Evolutionary conservation across 2,797 vertebrate genomes (phyloP).

Genomic region (Molossus molossus): DNA sequence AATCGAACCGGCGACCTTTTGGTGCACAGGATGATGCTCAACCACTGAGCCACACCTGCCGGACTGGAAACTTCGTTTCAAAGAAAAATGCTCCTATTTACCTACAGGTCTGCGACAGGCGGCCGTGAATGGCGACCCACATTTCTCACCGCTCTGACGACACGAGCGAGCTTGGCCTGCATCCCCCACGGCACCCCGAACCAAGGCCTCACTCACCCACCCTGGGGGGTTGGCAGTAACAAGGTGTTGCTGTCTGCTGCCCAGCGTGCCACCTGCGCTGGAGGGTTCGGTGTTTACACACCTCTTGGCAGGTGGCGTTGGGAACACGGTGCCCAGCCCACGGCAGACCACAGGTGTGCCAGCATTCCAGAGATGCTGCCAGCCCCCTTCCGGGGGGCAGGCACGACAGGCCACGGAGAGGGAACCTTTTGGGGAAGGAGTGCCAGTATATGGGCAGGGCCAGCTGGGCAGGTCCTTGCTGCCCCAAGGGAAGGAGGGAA

Average conservation of each 20-base stretch:
- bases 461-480: not conserved
- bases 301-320: not conserved
- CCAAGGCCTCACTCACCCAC: accelerated
- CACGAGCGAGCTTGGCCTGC: not conserved
- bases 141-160: not conserved
- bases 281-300: not conserved
- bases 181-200: not conserved
- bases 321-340: not conserved
- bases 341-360: not conserved
- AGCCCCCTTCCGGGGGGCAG: no score
- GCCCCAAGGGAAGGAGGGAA: not conserved
- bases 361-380: not conserved
- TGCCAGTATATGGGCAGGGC: not conserved
- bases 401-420: accelerated
- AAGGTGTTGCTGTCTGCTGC: accelerated
- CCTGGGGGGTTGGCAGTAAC: not conserved
- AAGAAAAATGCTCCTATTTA: not conserved
- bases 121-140: accelerated
- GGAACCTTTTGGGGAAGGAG: not conserved
- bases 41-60: no score
- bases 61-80: no score
- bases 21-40: no score
- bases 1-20: no score
- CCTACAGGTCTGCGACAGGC: not conserved
- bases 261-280: not conserved